Evolutionary conservation across 2,113 vertebrate genomes (phyloP).

Genomic region (Peromyscus maniculatus): DNA sequence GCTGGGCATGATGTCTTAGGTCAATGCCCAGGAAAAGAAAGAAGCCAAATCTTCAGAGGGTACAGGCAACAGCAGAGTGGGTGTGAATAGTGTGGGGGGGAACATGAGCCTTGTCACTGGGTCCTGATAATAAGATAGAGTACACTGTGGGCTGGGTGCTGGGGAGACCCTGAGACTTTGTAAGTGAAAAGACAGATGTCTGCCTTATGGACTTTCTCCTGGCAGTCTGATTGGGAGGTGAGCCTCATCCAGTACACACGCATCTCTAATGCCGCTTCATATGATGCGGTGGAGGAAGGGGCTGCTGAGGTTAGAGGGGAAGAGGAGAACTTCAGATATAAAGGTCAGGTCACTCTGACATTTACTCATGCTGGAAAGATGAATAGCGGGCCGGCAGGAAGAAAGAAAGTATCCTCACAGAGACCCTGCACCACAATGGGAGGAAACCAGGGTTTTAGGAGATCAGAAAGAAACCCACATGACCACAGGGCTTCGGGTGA

Average conservation of each 20-base stretch:
- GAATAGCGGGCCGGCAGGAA: background rate
- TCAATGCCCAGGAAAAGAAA: background rate
- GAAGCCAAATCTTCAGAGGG: background rate
- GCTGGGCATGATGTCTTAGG: fast-evolving
- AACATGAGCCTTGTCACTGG: background rate
- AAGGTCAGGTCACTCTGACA: background rate
- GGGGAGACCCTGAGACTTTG: background rate
- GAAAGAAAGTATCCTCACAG: background rate
- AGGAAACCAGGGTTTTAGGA: background rate
- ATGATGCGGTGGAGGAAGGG: background rate
- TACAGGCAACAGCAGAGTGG: background rate
- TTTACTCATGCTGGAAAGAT: background rate
- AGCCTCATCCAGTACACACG: background rate
- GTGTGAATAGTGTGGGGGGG: background rate
- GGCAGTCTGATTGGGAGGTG: background rate
- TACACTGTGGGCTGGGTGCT: no score
- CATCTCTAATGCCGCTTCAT: background rate
- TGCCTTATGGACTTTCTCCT: background rate
- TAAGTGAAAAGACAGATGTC: background rate
- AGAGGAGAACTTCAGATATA: background rate
- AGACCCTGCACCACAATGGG: fast-evolving
- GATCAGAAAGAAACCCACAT: background rate
- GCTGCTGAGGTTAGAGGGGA: background rate
- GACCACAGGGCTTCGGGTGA: background rate
- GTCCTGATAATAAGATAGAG: background rate